Evolutionary conservation across 2,797 vertebrate genomes (phyloP).

Genomic region (Meriones psammophilus): DNA sequence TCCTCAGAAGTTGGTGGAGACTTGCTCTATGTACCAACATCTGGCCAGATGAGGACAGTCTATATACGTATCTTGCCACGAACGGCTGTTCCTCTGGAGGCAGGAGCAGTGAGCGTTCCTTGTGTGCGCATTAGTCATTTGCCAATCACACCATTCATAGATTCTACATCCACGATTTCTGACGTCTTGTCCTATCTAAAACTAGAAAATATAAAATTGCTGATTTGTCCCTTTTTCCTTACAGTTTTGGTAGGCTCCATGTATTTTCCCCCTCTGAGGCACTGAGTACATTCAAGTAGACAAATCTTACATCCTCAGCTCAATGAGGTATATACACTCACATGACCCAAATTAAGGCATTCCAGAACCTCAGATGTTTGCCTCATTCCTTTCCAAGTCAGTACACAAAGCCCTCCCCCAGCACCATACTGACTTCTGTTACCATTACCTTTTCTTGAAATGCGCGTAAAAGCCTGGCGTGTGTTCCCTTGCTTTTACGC

Average conservation of each 20-base stretch:
- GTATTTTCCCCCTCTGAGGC: background rate
- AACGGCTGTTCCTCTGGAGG: background rate
- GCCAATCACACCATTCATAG: background rate
- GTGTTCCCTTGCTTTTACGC: background rate
- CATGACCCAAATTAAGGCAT: conserved; percentile 7
- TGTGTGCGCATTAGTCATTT: background rate
- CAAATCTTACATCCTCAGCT: background rate
- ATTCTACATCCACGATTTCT: background rate
- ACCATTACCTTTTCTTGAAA: conserved; percentile 14
- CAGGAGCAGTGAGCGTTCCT: background rate
- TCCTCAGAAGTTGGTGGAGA: conserved; percentile 6
- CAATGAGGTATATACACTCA: background rate
- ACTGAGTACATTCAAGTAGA: background rate
- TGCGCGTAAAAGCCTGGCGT: background rate
- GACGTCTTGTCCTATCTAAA: background rate
- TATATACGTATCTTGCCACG: background rate
- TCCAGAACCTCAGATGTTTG: background rate
- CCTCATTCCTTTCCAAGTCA: background rate
- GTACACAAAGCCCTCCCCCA: background rate
- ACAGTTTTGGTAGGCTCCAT: background rate
- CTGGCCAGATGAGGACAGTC: background rate
- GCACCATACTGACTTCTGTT: background rate
- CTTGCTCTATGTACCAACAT: conserved; percentile 19
- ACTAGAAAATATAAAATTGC: background rate
- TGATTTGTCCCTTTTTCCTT: background rate